A percentile compares a stretch with the other conserved stretches of the same genome.
phyloP scores from a whole-genome alignment of 2,797 vertebrate species.

The Cossypha polioptera region DNA sequence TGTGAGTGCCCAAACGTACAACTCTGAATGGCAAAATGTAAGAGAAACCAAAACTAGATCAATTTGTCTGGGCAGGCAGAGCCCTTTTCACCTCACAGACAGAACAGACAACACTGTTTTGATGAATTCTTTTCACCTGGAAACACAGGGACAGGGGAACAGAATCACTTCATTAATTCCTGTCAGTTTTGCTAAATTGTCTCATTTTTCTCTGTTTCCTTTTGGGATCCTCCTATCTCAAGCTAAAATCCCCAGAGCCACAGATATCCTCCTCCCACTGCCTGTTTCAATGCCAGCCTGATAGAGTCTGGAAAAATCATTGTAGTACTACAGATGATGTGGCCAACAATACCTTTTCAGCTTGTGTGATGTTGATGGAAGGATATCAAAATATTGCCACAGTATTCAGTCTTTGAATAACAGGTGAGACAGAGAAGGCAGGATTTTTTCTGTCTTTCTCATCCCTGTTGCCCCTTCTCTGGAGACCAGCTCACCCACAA shows the following conservation, averaged over 20 bases:
- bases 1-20: neutral
- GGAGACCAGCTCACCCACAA: neutral
- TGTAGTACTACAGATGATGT: neutral
- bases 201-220: conserved; percentile 20
- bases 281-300: neutral
- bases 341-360: neutral
- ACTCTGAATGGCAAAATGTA: neutral
- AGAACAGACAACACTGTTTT: neutral
- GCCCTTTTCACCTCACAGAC: neutral
- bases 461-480: neutral
- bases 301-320: neutral
- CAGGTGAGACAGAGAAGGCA: neutral
- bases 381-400: neutral
- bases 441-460: neutral
- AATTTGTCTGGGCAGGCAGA: neutral
- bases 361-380: neutral
- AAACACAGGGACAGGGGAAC: neutral
- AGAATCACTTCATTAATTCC: conserved; percentile 26
- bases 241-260: neutral
- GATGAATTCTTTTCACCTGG: neutral
- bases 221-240: neutral
- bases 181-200: conserved; percentile 17
- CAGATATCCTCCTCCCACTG: neutral
- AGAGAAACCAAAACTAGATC: neutral
- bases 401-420: neutral